phyloP scores from a whole-genome alignment of 2,888 invertebrate genomes.

The Miltochrista miniata region DNA sequence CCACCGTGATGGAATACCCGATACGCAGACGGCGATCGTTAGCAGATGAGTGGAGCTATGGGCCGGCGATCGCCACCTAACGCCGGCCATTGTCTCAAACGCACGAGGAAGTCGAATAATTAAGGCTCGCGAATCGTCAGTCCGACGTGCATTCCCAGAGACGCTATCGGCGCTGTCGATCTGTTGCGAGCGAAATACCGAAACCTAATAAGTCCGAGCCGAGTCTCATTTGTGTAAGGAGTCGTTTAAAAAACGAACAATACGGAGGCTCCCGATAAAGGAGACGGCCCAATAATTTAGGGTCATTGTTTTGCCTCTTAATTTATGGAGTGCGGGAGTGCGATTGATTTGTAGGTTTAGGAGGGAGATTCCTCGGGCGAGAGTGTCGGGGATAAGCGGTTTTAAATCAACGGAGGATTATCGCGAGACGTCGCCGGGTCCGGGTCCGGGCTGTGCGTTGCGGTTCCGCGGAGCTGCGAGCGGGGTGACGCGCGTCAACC shows the following conservation, averaged over 20 bases:
- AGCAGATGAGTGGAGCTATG: conserved; percentile 31
- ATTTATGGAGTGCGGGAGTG: conserved; percentile 80
- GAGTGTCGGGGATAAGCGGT: conserved; percentile 65
- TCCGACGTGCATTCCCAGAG: conserved; percentile 42
- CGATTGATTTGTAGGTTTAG: conserved; percentile 80
- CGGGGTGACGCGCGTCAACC: conserved; percentile 54
- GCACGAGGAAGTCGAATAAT: conserved; percentile 70
- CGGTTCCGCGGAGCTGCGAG: conserved; percentile 21
- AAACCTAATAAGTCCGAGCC: conserved; percentile 79
- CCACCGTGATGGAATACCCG: conserved; percentile 68
- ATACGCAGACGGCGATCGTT: conserved; percentile 51
- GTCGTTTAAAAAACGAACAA: conserved; percentile 70
- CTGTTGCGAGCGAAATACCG: conserved; percentile 72
- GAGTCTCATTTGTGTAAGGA: conserved; percentile 80
- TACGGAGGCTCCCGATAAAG: conserved; percentile 69
- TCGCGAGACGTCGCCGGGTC: conserved; percentile 34
- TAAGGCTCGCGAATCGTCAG: conserved; percentile 51
- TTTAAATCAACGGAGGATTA: conserved; percentile 44
- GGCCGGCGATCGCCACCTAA: conserved; percentile 52
- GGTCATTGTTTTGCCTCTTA: conserved; percentile 80
- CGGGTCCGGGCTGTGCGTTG: conserved; percentile 23
- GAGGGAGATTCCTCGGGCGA: conserved; percentile 59
- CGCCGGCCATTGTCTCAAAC: conserved; percentile 62
- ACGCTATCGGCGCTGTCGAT: conserved; percentile 74
- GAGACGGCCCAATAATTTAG: conserved; percentile 80